A percentile compares a stretch with the other conserved stretches of the same genome.
Conservation (phyloP, 2,888 invertebrate species). For the Acleris emargana region DNA sequence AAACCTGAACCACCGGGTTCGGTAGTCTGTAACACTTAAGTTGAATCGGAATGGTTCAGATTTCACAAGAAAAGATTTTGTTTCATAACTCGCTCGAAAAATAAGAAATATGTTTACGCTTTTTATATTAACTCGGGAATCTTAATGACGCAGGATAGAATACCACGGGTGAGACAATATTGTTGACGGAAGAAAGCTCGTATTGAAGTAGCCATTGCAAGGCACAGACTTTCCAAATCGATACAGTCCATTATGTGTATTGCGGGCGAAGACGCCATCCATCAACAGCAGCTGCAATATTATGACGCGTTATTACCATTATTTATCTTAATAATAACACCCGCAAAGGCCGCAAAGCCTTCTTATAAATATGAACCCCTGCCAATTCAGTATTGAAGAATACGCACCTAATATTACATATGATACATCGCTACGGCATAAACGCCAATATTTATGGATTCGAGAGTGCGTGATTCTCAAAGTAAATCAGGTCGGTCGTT, state of each 20-base stretch:
- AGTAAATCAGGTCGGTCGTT: not conserved
- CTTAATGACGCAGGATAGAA: constrained; percentile 3
- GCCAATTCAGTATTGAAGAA: not conserved
- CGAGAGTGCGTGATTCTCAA: too few species aligned
- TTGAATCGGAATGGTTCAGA: not conserved
- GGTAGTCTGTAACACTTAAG: not conserved
- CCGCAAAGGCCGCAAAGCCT: not conserved
- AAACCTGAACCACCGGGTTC: not conserved
- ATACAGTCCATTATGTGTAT: constrained; percentile 54
- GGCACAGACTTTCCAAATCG: constrained; percentile 47
- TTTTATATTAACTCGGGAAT: not conserved
- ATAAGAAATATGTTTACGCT: not conserved
- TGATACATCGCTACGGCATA: not conserved
- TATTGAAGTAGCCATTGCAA: constrained; percentile 35
- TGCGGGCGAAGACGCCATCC: constrained; percentile 60
- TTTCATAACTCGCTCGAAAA: not conserved
- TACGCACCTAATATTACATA: not conserved
- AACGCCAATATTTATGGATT: too few species aligned
- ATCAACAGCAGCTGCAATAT: constrained; percentile 65
- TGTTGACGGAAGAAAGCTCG: not conserved
- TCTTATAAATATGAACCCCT: constrained; percentile 10
- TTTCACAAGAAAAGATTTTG: not conserved
- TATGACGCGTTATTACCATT: constrained; percentile 43
- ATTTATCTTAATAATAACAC: constrained; percentile 30
- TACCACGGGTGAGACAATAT: not conserved